Percentiles rank a stretch among this genome's conserved stretches.
phyloP scores from a whole-genome alignment of 2,888 invertebrate genomes.

The Autographa pulchrina region DNA sequence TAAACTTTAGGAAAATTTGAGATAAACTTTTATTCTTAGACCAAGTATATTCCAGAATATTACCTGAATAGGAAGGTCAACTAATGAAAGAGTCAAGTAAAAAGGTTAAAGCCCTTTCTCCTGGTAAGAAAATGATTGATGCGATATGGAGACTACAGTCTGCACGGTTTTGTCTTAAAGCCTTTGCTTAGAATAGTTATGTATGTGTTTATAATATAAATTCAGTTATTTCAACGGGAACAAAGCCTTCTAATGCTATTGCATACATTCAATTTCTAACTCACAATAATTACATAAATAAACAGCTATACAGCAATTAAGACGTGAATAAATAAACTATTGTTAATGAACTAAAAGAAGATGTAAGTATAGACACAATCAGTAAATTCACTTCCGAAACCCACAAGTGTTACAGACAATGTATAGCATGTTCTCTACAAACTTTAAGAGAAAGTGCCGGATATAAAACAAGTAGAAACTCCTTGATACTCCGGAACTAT shows the following conservation, averaged over 20 bases:
- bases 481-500: conserved; percentile 31
- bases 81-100: neutral
- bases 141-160: neutral
- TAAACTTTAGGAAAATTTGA: neutral
- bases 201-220: neutral
- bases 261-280: too few relatives aligned
- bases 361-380: neutral
- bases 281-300: too few relatives aligned
- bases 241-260: too few relatives aligned
- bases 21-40: neutral
- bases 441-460: conserved; percentile 43
- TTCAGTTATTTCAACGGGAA: too few relatives aligned
- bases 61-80: neutral
- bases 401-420: neutral
- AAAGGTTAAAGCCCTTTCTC: neutral
- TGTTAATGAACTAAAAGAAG: neutral
- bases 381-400: neutral
- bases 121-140: neutral
- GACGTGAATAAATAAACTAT: too few relatives aligned
- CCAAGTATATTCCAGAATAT: too few relatives aligned
- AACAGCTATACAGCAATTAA: too few relatives aligned
- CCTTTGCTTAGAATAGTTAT: neutral
- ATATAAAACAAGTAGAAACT: conserved; percentile 54
- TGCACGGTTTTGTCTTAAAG: neutral
- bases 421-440: conserved; percentile 7